These are phyloP conservation scores for Thecophora atra DNA, from an alignment of 2,888 invertebrate genomes.

Conservation along the genomic window DNA sequence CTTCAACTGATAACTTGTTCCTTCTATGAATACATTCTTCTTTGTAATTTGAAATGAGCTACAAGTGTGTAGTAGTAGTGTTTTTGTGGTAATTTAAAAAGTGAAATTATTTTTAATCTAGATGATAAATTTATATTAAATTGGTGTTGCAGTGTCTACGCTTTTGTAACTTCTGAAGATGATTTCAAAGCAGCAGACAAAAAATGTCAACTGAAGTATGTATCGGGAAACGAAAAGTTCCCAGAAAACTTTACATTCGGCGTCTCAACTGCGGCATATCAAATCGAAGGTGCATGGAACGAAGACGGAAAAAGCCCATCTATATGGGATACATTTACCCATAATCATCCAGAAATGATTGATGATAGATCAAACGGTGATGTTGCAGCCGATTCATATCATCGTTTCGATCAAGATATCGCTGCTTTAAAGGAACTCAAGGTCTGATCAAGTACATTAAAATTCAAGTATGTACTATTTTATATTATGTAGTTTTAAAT, in stretches of 20 bases:
- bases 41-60: no score
- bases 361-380: conserved; percentile 68
- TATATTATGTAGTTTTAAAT: background rate
- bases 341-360: conserved; percentile 61
- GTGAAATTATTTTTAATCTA: background rate
- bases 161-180: background rate
- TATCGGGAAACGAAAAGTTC: conserved; percentile 47
- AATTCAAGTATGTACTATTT: background rate
- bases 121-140: background rate
- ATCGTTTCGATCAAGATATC: conserved; percentile 70
- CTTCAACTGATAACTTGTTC: no score
- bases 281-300: conserved; percentile 58
- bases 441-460: conserved; percentile 50
- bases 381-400: conserved; percentile 71
- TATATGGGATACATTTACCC: conserved; percentile 67
- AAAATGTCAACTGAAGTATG: conserved; percentile 40
- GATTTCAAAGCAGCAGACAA: conserved; percentile 3
- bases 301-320: conserved; percentile 67
- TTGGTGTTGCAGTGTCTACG: background rate
- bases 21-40: no score
- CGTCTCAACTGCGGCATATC: conserved; percentile 55
- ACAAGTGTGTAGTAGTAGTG: no score
- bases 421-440: conserved; percentile 68
- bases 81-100: conserved; percentile 1
- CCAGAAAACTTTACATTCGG: conserved; percentile 53